Evolutionary conservation across 2,888 invertebrate species (phyloP), one percentile per base, ranked within the genome.

Genomic region (Mongoloraphidia duomilia): DNA sequence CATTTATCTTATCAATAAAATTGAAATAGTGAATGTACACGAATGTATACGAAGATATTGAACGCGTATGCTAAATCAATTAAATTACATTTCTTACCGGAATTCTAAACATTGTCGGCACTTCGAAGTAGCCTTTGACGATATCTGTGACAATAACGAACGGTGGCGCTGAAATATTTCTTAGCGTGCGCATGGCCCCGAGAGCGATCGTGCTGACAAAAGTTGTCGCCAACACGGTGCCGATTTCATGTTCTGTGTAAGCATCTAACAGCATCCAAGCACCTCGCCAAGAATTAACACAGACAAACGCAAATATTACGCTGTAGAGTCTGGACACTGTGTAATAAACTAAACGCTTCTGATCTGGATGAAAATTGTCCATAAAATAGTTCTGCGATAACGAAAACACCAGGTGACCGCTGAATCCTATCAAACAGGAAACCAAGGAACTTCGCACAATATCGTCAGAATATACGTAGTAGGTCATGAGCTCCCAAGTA

Each of bases 281-380:
- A 2, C 91, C 91, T 9, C 90, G 75, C 91, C 91, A 92, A 52
- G 85, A 85, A 61, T 86, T 89, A 41, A 91, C 88, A 65, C 89
- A 89, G 53, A 84, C 80, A 58, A 84, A 76, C 9, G 82, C 87
- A 61, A 84, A 89, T 55, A 81, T 63, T 52, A 74, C 73, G 13
- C 90, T 89, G 64, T 88, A 90, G 34, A 80, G 55, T 49, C 90
- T 71, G 54, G 88, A 87, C 49, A 75, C 64, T 49, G 79, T 64
- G 60, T 84, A 85, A 65, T 79, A 88, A 45, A 76, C 72, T 48
- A 84, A 66, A 51, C 84, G 67, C 53, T 79, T 78, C 45, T 75
- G 75, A 57, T 85, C 81, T 5, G 87, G 86, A 62, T 79, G 73
- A 11, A 82, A 69, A 55, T 72, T 64, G 52, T 69, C 68, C 58